These are phyloP conservation scores for Mimumesa dahlbomi DNA, from an alignment of 2,888 invertebrate genomes.

Conservation along the genomic window DNA sequence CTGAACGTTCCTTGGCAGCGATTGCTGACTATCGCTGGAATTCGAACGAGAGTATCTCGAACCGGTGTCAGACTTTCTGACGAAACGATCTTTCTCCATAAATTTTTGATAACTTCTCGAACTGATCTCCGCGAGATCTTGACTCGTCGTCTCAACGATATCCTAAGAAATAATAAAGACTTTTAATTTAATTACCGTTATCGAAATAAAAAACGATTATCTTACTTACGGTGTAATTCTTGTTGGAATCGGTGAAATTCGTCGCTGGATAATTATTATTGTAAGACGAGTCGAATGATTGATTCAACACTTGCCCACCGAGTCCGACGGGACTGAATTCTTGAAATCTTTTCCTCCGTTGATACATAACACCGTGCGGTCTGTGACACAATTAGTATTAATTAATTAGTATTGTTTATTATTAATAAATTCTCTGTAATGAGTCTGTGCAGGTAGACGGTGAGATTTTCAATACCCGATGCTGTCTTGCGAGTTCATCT, in stretches of 20 bases:
- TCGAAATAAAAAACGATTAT: not conserved
- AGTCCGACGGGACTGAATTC: constrained; percentile 23
- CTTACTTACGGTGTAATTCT: constrained; percentile 35
- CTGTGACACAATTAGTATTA: constrained; percentile 28
- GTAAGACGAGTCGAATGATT: constrained; percentile 29
- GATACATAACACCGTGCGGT: constrained; percentile 35
- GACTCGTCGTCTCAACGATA: constrained; percentile 2
- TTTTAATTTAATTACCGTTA: not conserved
- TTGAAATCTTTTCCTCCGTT: constrained; percentile 49
- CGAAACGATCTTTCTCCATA: constrained; percentile 20
- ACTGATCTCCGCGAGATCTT: constrained; percentile 16
- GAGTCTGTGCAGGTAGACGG: too few species aligned
- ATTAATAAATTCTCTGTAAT: too few species aligned
- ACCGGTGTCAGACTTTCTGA: constrained; percentile 16
- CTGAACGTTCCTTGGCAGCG: constrained; percentile 22
- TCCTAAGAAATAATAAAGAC: too few species aligned
- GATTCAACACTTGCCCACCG: constrained; percentile 21
- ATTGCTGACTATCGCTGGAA: constrained; percentile 15
- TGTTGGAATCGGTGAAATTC: constrained; percentile 10
- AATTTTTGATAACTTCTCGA: constrained; percentile 33
- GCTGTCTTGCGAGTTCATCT: constrained; percentile 8
- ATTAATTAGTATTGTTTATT: too few species aligned
- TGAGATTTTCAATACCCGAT: constrained; percentile 32
- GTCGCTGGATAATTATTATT: constrained; percentile 25
- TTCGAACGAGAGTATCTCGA: constrained; percentile 23